Percentiles rank a stretch among this genome's conserved stretches.
These are phyloP conservation scores for Trichoplusia ni DNA, from an alignment of 1,140 invertebrate species.

Conservation along the genomic window DNA sequence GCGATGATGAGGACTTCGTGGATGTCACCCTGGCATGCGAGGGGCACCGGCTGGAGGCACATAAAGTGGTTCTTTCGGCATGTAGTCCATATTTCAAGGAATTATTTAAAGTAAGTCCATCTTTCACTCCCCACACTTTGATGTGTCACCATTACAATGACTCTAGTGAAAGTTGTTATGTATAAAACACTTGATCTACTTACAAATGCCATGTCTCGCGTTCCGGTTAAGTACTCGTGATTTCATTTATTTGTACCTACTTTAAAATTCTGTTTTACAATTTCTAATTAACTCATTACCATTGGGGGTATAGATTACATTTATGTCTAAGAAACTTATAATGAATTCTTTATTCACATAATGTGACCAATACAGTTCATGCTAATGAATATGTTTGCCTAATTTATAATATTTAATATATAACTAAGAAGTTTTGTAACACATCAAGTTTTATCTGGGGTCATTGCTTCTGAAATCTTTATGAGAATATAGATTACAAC, in stretches of 20 bases:
- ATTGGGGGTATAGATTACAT: constrained; percentile 54
- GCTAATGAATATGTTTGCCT: constrained; percentile 37
- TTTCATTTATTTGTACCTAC: constrained; percentile 81
- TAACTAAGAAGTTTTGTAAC: constrained; percentile 36
- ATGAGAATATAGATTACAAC: constrained; percentile 7
- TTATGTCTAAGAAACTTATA: constrained; percentile 39
- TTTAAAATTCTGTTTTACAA: constrained; percentile 79
- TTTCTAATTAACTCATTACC: constrained; percentile 79
- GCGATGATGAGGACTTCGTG: constrained; percentile 91
- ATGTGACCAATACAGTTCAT: constrained; percentile 39
- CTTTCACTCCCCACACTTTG: constrained; percentile 80
- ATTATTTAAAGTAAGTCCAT: constrained; percentile 88
- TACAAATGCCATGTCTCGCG: constrained; percentile 82
- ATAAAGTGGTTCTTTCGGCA: constrained; percentile 90
- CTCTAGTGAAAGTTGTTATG: constrained; percentile 82
- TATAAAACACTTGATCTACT: constrained; percentile 82
- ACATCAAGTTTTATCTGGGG: constrained; percentile 20
- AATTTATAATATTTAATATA: constrained; percentile 33
- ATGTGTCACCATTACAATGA: constrained; percentile 82
- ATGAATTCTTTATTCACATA: constrained; percentile 37
- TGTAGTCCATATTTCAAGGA: constrained; percentile 92
- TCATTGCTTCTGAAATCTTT: constrained; percentile 25
- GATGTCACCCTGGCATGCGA: constrained; percentile 92
- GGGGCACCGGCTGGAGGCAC: constrained; percentile 88
- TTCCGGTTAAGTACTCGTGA: constrained; percentile 81